phyloP scores from a whole-genome alignment of 2,888 invertebrate genomes.

The Shargacucullia verbasci region DNA sequence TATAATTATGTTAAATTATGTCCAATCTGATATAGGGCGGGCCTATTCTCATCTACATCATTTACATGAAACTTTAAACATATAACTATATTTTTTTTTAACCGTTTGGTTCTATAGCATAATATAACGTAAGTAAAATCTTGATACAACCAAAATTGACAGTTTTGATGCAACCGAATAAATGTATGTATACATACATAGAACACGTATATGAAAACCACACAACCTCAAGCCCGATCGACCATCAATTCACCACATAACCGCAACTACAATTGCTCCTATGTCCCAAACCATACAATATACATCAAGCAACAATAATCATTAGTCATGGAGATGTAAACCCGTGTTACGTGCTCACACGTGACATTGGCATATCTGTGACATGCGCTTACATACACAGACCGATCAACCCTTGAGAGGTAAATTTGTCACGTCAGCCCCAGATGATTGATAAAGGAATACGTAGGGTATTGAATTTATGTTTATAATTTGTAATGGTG shows the following conservation, averaged over 20 bases:
- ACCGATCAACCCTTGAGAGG: slow-evolving; percentile 50
- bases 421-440: slow-evolving; percentile 62
- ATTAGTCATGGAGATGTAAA: slow-evolving; percentile 61
- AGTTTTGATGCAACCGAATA: too few relatives aligned
- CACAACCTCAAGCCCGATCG: slow-evolving; percentile 18
- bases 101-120: too few relatives aligned
- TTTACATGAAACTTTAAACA: too few relatives aligned
- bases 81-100: too few relatives aligned
- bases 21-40: too few relatives aligned
- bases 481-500: slow-evolving; percentile 17
- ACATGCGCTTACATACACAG: slow-evolving; percentile 52
- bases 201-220: too few relatives aligned
- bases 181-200: too few relatives aligned
- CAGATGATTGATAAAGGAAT: slow-evolving; percentile 69
- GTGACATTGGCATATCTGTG: slow-evolving; percentile 63
- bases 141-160: too few relatives aligned
- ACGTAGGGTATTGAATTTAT: slow-evolving; percentile 55
- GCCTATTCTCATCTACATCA: too few relatives aligned
- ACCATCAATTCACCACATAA: slow-evolving; percentile 37
- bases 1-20: too few relatives aligned
- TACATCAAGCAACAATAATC: slow-evolving; percentile 49
- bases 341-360: slow-evolving; percentile 56
- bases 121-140: too few relatives aligned
- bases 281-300: slow-evolving; percentile 16
- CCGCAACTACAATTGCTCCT: slow-evolving; percentile 37